These are phyloP conservation scores for Aplocera efformata DNA, from an alignment of 2,888 invertebrate genomes.

Conservation along the genomic window DNA sequence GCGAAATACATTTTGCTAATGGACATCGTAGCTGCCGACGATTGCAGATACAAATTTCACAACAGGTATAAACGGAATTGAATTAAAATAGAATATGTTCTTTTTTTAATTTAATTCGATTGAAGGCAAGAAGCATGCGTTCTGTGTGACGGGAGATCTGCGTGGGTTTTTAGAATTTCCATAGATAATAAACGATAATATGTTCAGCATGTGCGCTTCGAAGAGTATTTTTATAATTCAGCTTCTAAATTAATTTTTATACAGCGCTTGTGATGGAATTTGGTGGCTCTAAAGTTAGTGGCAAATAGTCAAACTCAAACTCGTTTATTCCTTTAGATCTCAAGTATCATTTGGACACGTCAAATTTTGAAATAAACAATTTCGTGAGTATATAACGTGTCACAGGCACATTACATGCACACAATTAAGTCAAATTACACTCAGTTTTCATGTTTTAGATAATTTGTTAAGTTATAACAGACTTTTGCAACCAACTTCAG, in stretches of 20 bases:
- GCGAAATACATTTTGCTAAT: constrained; percentile 98
- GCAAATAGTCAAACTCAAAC: too few relatives aligned
- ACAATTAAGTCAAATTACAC: too few relatives aligned
- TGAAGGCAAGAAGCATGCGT: constrained; percentile 86
- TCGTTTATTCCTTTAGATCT: too few relatives aligned
- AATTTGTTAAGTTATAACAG: too few relatives aligned
- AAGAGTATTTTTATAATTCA: constrained; percentile 4
- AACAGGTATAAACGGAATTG: constrained; percentile 87
- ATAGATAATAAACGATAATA: too few relatives aligned
- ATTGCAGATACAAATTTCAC: constrained; percentile 97
- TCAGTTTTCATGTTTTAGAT: too few relatives aligned
- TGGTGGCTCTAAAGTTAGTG: too few relatives aligned
- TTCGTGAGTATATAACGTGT: too few relatives aligned
- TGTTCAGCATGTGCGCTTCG: neutral
- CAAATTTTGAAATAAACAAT: too few relatives aligned
- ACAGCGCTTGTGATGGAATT: neutral
- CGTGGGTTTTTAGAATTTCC: constrained; percentile 34
- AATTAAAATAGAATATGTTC: constrained; percentile 71
- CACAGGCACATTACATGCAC: too few relatives aligned
- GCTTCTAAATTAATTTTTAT: neutral
- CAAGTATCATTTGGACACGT: too few relatives aligned
- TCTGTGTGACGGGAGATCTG: constrained; percentile 62
- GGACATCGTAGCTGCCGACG: constrained; percentile 98
- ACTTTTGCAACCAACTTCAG: too few relatives aligned
- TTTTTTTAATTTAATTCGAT: constrained; percentile 78